Conservation (phyloP, 2,888 invertebrate genomes). For the Antheraea yamamai region DNA sequence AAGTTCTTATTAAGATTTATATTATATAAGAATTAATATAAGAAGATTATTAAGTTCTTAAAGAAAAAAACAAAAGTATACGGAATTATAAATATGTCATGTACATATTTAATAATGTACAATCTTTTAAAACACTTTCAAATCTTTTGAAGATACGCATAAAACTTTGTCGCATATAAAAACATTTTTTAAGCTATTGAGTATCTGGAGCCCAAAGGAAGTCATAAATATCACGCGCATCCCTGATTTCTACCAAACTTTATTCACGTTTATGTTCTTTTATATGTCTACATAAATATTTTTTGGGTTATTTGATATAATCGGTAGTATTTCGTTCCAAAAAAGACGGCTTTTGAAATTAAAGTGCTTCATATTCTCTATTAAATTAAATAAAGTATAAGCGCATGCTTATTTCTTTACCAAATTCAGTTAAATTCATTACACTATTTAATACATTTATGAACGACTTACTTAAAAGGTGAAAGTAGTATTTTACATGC, state of each 20-base stretch:
- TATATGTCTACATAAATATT: conserved; percentile 8
- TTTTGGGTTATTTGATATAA: background rate
- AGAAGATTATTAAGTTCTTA: no score
- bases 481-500: background rate
- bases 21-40: no score
- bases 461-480: background rate
- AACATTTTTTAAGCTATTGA: conserved; percentile 71
- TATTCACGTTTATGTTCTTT: conserved; percentile 46
- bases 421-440: background rate
- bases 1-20: no score
- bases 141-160: conserved; percentile 42
- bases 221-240: conserved; percentile 70
- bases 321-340: background rate
- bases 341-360: background rate
- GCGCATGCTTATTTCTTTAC: background rate
- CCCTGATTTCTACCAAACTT: conserved; percentile 65
- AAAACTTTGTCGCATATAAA: conserved; percentile 61
- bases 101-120: background rate
- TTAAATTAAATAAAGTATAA: background rate
- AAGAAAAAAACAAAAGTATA: no score
- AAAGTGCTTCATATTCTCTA: background rate
- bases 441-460: background rate
- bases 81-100: no score
- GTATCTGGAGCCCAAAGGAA: conserved; percentile 61
- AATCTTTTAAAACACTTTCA: background rate